phyloP scores from a whole-genome alignment of 2,113 vertebrate genomes.

The Phrynosoma blainvillii region DNA sequence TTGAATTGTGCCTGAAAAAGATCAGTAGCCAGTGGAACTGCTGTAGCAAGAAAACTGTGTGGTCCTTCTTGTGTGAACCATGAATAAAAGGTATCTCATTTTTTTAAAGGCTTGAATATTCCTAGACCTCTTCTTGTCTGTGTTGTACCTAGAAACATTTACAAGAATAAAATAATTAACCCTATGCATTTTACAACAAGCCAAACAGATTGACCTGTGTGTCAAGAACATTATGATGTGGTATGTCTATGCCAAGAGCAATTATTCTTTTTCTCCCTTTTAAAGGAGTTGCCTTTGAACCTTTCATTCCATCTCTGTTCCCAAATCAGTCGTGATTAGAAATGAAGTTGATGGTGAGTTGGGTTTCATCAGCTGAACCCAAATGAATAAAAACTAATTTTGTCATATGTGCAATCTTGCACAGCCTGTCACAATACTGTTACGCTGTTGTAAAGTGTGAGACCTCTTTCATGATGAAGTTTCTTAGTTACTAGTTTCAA shows the following conservation, averaged over 20 bases:
- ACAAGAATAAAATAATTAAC: conserved; percentile 42
- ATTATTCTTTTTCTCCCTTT: conserved; percentile 19
- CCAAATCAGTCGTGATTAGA: conserved; percentile 33
- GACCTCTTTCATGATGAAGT: background rate
- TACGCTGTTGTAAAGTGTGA: background rate
- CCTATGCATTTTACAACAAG: conserved; percentile 4
- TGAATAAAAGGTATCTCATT: background rate
- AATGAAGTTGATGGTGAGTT: conserved; percentile 24
- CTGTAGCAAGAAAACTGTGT: no score
- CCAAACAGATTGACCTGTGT: background rate
- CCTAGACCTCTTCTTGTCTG: background rate
- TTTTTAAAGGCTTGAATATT: background rate
- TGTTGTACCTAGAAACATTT: conserved; percentile 7
- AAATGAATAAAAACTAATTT: conserved; percentile 26
- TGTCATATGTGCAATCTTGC: conserved; percentile 31
- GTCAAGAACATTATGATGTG: background rate
- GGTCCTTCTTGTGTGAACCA: background rate
- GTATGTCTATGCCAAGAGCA: background rate
- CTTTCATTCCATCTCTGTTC: conserved; percentile 32
- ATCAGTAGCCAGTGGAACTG: no score
- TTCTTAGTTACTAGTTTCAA: conserved; percentile 2
- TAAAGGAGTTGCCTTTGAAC: conserved; percentile 28
- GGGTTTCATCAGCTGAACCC: conserved; percentile 29
- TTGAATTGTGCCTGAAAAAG: no score
- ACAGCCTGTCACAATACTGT: background rate